These are phyloP conservation scores for Glaucopsyche alexis DNA, from an alignment of 2,888 invertebrate genomes.

Conservation along the genomic window DNA sequence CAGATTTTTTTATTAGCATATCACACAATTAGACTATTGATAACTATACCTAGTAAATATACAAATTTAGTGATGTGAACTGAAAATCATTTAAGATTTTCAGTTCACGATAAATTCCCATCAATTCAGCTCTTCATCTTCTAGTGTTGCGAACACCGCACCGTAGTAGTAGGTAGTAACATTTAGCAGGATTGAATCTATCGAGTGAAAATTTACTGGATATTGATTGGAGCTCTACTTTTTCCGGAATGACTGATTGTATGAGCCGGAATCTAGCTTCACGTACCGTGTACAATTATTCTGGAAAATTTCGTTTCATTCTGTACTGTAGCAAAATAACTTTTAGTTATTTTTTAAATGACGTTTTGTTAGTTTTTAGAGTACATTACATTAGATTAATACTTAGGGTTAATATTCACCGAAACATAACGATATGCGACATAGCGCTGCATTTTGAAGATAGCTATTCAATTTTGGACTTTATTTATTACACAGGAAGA, in stretches of 20 bases:
- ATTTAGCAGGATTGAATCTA: background rate
- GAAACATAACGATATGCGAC: too few species aligned
- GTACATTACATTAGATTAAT: too few species aligned
- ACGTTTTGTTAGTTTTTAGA: too few species aligned
- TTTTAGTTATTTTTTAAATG: background rate
- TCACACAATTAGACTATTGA: too few species aligned
- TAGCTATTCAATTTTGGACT: too few species aligned
- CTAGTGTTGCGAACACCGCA: background rate
- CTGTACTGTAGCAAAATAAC: background rate
- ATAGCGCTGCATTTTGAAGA: too few species aligned
- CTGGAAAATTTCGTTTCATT: background rate
- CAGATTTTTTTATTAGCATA: too few species aligned
- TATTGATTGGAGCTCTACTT: constrained; percentile 4
- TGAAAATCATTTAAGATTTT: background rate
- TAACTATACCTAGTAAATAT: too few species aligned
- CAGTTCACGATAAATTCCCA: background rate
- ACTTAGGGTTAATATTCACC: too few species aligned
- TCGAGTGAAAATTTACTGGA: constrained; percentile 11
- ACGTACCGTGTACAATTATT: constrained; percentile 13
- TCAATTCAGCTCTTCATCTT: background rate
- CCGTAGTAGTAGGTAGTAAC: background rate
- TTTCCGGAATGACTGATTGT: constrained; percentile 17
- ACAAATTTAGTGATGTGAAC: too few species aligned
- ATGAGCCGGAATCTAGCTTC: constrained; percentile 14
- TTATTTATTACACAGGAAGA: too few species aligned